phyloP scores from a whole-genome alignment of 2,888 invertebrate species.

The Ochropleura plecta region DNA sequence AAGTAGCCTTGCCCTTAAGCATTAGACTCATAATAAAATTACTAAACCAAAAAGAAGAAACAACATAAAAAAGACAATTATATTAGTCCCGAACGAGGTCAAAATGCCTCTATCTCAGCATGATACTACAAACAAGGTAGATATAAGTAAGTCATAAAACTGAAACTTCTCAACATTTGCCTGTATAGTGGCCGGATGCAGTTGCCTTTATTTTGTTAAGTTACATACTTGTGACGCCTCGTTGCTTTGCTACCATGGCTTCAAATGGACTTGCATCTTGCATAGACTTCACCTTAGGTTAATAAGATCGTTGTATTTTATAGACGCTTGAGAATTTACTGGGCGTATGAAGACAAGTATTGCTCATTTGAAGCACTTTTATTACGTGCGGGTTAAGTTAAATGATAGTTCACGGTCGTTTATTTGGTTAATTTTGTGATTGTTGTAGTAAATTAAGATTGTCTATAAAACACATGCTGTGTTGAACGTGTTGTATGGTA shows the following conservation, averaged over 20 bases:
- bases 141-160: background rate
- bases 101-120: too few relatives aligned
- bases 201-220: constrained; percentile 63
- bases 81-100: too few relatives aligned
- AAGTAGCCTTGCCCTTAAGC: too few relatives aligned
- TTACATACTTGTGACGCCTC: constrained; percentile 62
- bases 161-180: constrained; percentile 38
- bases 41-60: too few relatives aligned
- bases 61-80: too few relatives aligned
- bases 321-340: background rate
- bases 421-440: background rate
- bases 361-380: constrained; percentile 6
- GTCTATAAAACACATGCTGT: background rate
- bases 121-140: too few relatives aligned
- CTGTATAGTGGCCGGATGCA: constrained; percentile 44
- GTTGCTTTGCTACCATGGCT: constrained; percentile 48
- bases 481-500: background rate
- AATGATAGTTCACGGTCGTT: background rate
- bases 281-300: constrained; percentile 28
- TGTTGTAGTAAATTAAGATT: background rate
- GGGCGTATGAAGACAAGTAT: background rate
- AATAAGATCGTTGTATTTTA: constrained; percentile 52
- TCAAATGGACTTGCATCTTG: constrained; percentile 39
- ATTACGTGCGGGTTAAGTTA: constrained; percentile 19
- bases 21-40: too few relatives aligned